Evolutionary conservation across 2,113 vertebrate species (phyloP).

Genomic region (Cervus canadensis): DNA sequence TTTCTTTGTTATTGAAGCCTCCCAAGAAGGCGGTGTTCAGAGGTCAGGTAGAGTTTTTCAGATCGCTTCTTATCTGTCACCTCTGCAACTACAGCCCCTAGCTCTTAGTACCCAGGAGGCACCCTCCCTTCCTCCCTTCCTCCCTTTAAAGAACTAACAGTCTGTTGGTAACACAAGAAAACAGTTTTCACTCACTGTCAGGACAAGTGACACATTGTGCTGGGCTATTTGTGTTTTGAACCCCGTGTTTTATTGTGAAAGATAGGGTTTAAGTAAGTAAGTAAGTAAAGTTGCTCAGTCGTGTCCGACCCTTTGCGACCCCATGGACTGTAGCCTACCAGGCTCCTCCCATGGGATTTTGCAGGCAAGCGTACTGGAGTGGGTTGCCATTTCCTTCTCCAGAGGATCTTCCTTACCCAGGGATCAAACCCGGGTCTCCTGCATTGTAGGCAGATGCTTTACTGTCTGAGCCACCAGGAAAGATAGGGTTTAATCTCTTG

Average conservation of each 20-base stretch:
- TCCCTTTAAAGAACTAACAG: not conserved
- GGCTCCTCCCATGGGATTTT: no score
- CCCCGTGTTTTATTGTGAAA: not conserved
- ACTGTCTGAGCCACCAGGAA: not conserved
- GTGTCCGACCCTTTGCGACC: no score
- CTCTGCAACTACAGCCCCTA: not conserved
- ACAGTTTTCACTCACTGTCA: not conserved
- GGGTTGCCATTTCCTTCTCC: no score
- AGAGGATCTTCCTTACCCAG: no score
- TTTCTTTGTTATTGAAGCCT: not conserved
- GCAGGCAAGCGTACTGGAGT: no score
- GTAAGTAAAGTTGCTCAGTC: no score
- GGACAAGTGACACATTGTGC: not conserved
- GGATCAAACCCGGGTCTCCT: no score
- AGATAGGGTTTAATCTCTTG: not conserved
- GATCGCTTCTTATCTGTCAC: not conserved
- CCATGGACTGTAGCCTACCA: no score
- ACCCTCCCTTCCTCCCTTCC: not conserved
- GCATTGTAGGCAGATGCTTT: no score
- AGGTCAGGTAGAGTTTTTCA: not conserved
- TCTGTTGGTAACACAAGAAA: not conserved
- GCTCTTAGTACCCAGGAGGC: not conserved
- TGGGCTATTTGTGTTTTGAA: not conserved
- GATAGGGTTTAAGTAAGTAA: not conserved
- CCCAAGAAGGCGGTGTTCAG: accelerated